Base-by-base conservation (phyloP, 2,797 vertebrate genomes). In the Sebastes diaconus region DNA sequence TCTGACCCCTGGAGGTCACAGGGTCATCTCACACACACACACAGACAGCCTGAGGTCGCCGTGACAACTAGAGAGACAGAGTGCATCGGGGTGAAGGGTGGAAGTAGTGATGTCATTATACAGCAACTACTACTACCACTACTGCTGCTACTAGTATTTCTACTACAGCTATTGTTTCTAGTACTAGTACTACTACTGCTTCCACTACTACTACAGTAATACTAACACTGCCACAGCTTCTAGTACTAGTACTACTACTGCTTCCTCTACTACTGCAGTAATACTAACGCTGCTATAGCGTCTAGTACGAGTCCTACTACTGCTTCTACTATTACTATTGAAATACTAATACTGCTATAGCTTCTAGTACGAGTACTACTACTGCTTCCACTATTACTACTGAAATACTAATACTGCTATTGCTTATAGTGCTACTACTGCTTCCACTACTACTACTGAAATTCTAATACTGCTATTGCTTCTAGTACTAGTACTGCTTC, bases 1-100 rank as follows among this genome's bases (percentile, higher is more conserved):
- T 83, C 34, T 91, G 86, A 85, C 87, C 84, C 61, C 74, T 32
- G 30, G 63, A 75, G 85, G 89, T 89, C 88, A 82, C 65, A 24
- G 24, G 83, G 75, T 83, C 85, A 75, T 54, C 65, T 42, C 86
- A 36, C 34, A 34, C 34, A 36, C 34, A 59, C 86, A 39, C 36
- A 39, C 36, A 39, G 12, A 39, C 39, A 90, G 54, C 54, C 22
- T 57, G 58, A 55, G 34, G 77, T 85, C 29, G 2, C 29, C 36
- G 1, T 67, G 59, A 63, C 64, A 84, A 61, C 22, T 14, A 8
- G 2, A 24, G 34, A 30, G 52, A 59, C 3, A 42, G 39, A 42
- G 14, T 16, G 39, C 39, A 14, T 16, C 6, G 14, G 57, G 58
- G 22, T 57, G 22, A 24, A 13, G 54, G 54, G 22, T 46, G 39